These are phyloP conservation scores for Chrysochloris asiatica DNA, from an alignment of 2,113 vertebrate genomes.

Conservation along the genomic window DNA sequence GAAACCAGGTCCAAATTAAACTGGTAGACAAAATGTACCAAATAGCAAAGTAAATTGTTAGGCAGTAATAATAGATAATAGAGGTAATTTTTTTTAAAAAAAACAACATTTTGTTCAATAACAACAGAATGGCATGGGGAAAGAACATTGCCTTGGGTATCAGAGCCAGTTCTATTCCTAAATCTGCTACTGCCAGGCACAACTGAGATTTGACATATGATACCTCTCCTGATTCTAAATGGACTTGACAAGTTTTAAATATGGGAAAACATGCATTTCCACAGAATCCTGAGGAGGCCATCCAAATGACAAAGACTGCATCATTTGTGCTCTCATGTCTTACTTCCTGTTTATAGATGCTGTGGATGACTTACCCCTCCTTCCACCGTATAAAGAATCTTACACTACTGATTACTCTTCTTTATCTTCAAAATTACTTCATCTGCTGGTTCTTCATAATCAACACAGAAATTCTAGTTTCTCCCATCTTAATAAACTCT, in stretches of 20 bases:
- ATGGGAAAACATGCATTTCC: background rate
- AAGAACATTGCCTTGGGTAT: constrained; percentile 10
- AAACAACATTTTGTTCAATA: constrained; percentile 23
- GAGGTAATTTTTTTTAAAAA: constrained; percentile 37
- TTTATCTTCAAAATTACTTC: background rate
- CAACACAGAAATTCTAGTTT: background rate
- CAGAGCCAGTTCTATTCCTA: background rate
- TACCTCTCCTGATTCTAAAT: background rate
- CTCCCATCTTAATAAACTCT: constrained; percentile 6
- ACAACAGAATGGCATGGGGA: background rate
- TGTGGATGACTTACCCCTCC: background rate
- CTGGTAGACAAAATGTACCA: background rate
- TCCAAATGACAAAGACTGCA: background rate
- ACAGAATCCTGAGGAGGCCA: background rate
- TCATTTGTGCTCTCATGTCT: background rate
- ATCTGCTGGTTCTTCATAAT: background rate
- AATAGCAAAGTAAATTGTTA: constrained; percentile 19
- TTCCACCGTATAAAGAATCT: background rate
- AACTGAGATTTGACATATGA: background rate
- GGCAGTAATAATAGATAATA: constrained; percentile 42
- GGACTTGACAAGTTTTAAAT: background rate
- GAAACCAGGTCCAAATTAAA: background rate
- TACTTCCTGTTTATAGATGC: background rate
- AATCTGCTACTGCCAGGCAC: background rate
- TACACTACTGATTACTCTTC: background rate